Evolutionary conservation across 2,797 vertebrate genomes (phyloP).

Genomic region (Leptatherina wallacei): DNA sequence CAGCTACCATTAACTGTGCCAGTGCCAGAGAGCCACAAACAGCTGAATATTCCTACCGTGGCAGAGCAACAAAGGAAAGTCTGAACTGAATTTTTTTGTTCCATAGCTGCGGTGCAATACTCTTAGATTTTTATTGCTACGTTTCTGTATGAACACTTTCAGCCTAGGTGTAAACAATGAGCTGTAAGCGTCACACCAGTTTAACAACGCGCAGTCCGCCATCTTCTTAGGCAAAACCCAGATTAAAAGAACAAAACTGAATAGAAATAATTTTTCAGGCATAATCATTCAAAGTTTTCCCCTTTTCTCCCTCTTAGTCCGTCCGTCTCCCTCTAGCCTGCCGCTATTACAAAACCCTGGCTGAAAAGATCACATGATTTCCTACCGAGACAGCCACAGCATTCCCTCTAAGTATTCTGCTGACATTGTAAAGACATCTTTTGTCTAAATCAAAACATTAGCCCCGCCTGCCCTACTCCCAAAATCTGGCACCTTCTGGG

Average conservation of each 20-base stretch:
- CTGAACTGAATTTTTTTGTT: conserved; percentile 59
- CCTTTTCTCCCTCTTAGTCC: conserved; percentile 78
- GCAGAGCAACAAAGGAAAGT: conserved; percentile 75
- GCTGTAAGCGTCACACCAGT: conserved; percentile 85
- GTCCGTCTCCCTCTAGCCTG: conserved; percentile 81
- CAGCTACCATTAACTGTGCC: conserved; percentile 86
- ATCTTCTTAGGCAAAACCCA: conserved; percentile 91
- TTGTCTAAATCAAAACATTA: conserved; percentile 94
- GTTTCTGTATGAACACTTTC: conserved; percentile 44
- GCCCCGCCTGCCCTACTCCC: conserved; percentile 85
- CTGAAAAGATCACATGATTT: conserved; percentile 89
- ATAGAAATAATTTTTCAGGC: conserved; percentile 81
- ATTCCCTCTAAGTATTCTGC: conserved; percentile 93
- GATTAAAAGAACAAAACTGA: conserved; percentile 77
- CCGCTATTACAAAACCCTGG: conserved; percentile 91
- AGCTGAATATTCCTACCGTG: conserved; percentile 55
- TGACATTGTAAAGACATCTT: conserved; percentile 96
- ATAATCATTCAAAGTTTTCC: conserved; percentile 87
- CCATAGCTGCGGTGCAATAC: neutral
- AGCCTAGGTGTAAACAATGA: conserved; percentile 84
- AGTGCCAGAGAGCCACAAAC: conserved; percentile 70
- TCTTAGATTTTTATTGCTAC: conserved; percentile 59
- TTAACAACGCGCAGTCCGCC: conserved; percentile 89
- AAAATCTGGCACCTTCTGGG: conserved; percentile 91
- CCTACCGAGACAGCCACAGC: conserved; percentile 87